Evolutionary conservation across 2,888 invertebrate genomes (phyloP).

Genomic region (Corythucha ciliata): DNA sequence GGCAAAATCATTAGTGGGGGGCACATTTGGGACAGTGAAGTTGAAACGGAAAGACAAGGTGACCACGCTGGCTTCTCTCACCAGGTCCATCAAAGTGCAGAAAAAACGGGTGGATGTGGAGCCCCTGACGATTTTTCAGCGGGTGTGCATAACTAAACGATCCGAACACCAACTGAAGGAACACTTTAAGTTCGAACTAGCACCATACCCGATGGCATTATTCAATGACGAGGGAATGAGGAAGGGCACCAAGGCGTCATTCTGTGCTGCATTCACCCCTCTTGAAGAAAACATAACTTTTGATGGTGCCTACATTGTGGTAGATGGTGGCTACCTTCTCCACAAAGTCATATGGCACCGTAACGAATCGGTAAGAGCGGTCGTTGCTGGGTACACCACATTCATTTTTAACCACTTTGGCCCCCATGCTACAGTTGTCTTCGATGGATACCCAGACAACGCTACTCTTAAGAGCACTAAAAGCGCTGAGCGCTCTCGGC

Average conservation of each 20-base stretch:
- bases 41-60: conserved; percentile 8
- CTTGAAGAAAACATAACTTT: too few relatives aligned
- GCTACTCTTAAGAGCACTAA: too few relatives aligned
- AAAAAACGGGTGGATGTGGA: too few relatives aligned
- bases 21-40: conserved; percentile 3
- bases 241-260: too few relatives aligned
- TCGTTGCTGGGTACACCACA: conserved; percentile 2
- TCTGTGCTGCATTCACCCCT: too few relatives aligned
- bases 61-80: conserved; percentile 16
- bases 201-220: conserved; percentile 28
- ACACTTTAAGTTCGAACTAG: conserved; percentile 8
- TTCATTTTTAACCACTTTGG: not conserved
- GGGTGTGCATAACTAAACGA: conserved; percentile 13
- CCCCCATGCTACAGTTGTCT: not conserved
- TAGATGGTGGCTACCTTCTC: conserved; percentile 2
- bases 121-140: conserved; percentile 15
- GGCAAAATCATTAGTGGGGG: not conserved
- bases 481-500: too few relatives aligned
- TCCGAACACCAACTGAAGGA: conserved; percentile 8
- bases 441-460: too few relatives aligned
- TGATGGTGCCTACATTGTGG: too few relatives aligned
- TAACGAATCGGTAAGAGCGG: not conserved
- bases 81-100: conserved; percentile 21
- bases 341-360: conserved; percentile 6
- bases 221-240: conserved; percentile 1